phyloP scores from a whole-genome alignment of 2,888 invertebrate genomes.

The Synanthedon vespiformis region DNA sequence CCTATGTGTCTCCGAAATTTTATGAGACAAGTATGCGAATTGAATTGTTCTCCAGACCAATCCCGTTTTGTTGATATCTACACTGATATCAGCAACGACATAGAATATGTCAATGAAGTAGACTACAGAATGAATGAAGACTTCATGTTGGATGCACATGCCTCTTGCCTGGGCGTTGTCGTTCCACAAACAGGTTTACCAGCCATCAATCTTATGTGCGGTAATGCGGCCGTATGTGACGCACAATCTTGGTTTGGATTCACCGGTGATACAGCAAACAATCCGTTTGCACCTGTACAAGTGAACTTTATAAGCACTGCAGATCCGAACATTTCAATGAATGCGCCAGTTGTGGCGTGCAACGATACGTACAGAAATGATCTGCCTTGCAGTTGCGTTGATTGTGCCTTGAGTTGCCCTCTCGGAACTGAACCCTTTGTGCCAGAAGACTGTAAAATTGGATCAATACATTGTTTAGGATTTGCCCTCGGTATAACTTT shows the following conservation, averaged over 20 bases:
- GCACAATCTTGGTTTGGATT: constrained; percentile 74
- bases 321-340: constrained; percentile 50
- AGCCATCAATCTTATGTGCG: constrained; percentile 85
- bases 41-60: constrained; percentile 84
- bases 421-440: constrained; percentile 45
- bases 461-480: constrained; percentile 73
- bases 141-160: constrained; percentile 75
- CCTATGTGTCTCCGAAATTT: constrained; percentile 85
- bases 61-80: constrained; percentile 44
- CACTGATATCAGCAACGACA: constrained; percentile 16
- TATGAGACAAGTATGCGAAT: constrained; percentile 79
- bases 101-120: constrained; percentile 50
- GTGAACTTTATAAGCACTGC: constrained; percentile 68
- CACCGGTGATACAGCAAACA: constrained; percentile 68
- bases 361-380: constrained; percentile 67
- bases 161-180: constrained; percentile 83
- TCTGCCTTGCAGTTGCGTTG: constrained; percentile 81
- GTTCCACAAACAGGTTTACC: constrained; percentile 80
- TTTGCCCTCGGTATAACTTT: constrained; percentile 73
- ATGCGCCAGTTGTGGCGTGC: constrained; percentile 63
- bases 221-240: constrained; percentile 75
- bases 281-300: constrained; percentile 72
- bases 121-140: constrained; percentile 66
- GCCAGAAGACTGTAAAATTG: constrained; percentile 64
- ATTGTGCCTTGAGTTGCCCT: constrained; percentile 76